phyloP scores from a whole-genome alignment of 2,888 invertebrate species.

The Pteria penguin region DNA sequence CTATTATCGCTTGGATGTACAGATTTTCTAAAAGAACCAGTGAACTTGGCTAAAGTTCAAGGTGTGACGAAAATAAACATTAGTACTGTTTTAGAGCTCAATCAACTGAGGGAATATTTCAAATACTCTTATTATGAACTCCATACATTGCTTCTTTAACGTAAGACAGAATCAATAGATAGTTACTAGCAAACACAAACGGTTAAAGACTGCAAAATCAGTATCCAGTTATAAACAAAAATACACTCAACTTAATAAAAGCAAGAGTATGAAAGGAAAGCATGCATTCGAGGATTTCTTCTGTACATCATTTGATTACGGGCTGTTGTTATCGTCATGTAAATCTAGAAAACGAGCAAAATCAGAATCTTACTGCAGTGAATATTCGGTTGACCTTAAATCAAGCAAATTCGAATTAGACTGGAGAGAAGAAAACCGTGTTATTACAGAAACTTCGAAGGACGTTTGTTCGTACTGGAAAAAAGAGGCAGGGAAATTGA shows the following conservation, averaged over 20 bases:
- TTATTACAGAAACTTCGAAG: background rate
- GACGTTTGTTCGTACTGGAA: background rate
- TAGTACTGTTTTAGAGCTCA: background rate
- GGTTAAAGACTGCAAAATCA: no score
- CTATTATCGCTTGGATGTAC: no score
- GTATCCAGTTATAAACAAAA: no score
- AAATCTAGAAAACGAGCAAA: background rate
- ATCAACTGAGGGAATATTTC: background rate
- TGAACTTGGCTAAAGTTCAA: background rate
- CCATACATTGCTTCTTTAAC: no score
- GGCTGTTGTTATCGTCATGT: background rate
- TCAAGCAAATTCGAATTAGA: background rate
- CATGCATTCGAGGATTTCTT: background rate
- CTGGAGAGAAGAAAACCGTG: background rate
- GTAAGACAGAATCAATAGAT: no score
- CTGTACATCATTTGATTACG: background rate
- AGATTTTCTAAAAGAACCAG: no score
- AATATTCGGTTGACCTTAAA: background rate
- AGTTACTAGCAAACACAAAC: no score
- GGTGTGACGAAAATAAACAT: background rate
- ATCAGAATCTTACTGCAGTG: background rate
- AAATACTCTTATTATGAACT: background rate
- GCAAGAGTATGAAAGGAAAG: background rate
- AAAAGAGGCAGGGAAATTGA: background rate
- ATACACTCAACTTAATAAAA: background rate